Base-by-base conservation (phyloP, 2,797 vertebrate species). In the Sciurus vulgaris region DNA sequence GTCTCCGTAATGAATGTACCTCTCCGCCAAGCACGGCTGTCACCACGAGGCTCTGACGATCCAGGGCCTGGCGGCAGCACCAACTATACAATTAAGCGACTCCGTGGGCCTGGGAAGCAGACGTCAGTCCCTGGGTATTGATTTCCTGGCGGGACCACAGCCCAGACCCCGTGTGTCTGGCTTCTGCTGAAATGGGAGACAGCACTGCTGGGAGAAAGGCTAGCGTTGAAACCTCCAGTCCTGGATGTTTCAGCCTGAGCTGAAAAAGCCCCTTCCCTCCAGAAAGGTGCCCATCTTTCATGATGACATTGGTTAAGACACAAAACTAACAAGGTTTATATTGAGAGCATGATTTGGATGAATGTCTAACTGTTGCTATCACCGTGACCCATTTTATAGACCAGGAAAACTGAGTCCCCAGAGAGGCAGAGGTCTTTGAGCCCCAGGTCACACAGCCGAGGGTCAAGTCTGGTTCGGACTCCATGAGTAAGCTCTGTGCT, bases 1-100 rank as follows among this genome's bases (percentile, higher is more conserved):
- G 0, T 73, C 89, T 93, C 96, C 17, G 0, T 98, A 98, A 97
- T 97, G 94, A 97, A 95, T 97, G 96, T 97, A 95, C 95, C 95
- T 97, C 95, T 51, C 74, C 35, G 89, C 81, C 96, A 94, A 97
- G 89, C 94, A 96, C 92, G 73, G 69, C 82, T 33, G 94, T 95
- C 94, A 95, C 38, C 95, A 93, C 86, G 9, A 4, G 86, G 97
- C 81, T 96, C 94, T n/a, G 79, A 97, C 69, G 93, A 95, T 18
- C 72, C n/a, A 90, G 90, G 85, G 70, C 94, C 97, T 97, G 97
- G 96, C 83, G 76, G 96, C 96, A 61, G 93, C 86, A 86, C 54
- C 84, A 74, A 51, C 88, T 94, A 56, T 47, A 76, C 87, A 98
- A 98, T 98, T 98, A 98, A 93, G 81, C 38, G 59, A 49, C 70